Evolutionary conservation across 2,113 vertebrate species (phyloP).

Genomic region (Oenanthe melanoleuca): DNA sequence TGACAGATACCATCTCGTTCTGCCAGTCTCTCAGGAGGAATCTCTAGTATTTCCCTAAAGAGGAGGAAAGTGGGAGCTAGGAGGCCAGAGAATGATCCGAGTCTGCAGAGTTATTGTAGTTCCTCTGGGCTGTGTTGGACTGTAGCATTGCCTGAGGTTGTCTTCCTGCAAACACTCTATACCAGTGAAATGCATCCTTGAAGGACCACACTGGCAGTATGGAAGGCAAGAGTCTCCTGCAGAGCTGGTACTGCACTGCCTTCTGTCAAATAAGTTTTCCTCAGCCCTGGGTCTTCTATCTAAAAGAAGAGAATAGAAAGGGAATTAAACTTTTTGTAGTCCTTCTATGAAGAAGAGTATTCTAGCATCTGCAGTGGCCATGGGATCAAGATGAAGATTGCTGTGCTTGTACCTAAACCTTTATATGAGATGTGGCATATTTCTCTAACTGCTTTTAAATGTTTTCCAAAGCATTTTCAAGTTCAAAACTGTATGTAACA

Average conservation of each 20-base stretch:
- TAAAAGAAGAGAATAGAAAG: not conserved
- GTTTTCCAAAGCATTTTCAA: not conserved
- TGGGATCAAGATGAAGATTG: not conserved
- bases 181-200: not conserved
- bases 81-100: not conserved
- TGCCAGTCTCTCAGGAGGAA: not conserved
- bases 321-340: not conserved
- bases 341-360: not conserved
- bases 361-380: not conserved
- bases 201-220: not conserved
- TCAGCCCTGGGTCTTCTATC: not conserved
- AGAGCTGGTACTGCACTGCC: not conserved
- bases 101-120: not conserved
- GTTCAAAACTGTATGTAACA: not conserved
- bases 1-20: not conserved
- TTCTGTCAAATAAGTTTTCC: not conserved
- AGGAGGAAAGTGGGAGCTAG: not conserved
- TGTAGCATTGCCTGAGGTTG: not conserved
- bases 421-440: not conserved
- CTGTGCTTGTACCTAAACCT: not conserved
- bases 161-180: not conserved
- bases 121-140: not conserved
- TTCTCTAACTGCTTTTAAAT: not conserved
- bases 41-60: not conserved
- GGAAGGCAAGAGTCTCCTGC: not conserved